phyloP scores from a whole-genome alignment of 2,888 invertebrate species.

The Stramonita haemastoma region DNA sequence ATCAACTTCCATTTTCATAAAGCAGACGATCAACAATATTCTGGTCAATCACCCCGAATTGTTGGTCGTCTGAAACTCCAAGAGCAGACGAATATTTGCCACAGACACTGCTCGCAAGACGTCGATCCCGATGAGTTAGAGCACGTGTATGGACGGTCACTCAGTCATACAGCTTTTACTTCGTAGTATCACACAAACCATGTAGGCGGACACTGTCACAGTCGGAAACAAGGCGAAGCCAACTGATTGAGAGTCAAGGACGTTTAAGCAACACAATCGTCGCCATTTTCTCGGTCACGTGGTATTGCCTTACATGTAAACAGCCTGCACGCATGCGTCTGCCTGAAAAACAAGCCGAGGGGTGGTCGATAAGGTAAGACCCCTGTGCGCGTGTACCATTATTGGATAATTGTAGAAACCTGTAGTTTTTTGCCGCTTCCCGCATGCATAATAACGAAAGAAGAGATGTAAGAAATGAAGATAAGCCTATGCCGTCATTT shows the following conservation, averaged over 20 bases:
- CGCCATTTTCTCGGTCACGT: constrained; percentile 48
- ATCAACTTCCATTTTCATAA: constrained; percentile 14
- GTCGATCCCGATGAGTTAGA: not conserved
- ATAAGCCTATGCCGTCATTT: too few relatives aligned
- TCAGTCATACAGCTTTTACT: not conserved
- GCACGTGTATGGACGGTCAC: not conserved
- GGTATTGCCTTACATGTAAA: constrained; percentile 47
- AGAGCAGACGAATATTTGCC: not conserved
- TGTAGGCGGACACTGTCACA: not conserved
- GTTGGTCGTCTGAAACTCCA: constrained; percentile 8
- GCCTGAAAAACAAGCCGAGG: not conserved
- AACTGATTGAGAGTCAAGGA: constrained; percentile 38
- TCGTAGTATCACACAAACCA: not conserved
- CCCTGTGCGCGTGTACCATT: not conserved
- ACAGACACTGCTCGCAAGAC: not conserved
- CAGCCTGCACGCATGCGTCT: constrained; percentile 48
- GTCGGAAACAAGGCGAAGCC: not conserved
- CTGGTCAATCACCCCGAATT: constrained; percentile 28
- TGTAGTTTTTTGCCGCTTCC: too few relatives aligned
- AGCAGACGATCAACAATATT: not conserved
- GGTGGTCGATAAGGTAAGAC: constrained; percentile 4
- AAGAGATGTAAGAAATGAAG: not conserved
- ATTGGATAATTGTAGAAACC: not conserved
- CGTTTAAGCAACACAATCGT: constrained; percentile 43
- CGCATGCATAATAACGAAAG: not conserved